Evolutionary conservation across 2,113 vertebrate species (phyloP), one percentile per base, ranked within the genome.

Genomic region (Camelus bactrianus): DNA sequence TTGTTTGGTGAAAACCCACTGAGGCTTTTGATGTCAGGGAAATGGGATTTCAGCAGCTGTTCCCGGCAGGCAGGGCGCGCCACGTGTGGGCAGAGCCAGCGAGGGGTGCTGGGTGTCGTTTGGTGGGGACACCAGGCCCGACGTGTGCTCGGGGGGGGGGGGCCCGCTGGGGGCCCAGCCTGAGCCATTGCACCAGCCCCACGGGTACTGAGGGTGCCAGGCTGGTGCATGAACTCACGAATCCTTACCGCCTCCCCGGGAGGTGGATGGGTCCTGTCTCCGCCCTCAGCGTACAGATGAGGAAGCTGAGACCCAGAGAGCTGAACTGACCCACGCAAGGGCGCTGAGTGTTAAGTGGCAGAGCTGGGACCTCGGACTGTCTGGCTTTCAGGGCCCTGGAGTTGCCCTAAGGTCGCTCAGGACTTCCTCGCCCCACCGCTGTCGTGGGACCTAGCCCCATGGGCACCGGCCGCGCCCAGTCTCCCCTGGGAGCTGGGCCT

Each of bases 1-100:
- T 98, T 98, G 98, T 98, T 98, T 98, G 98, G 97, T 98, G 98
- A 98, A 98, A 98, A 98, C 98, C 98, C 98, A 97, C 98, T 87
- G 98, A 98, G 98, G 98, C 98, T 98, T 98, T 98, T 98, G 98
- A 98, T 98, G 98, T 98, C 96, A 73, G 98, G 88, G 96, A 95
- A 95, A 97, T 94, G 93, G 98, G 98, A 93, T 98, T 98, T 98
- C 97, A 95, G 98, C 98, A 98, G 98, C 98, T 98, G 98, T 98
- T 98, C 97, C 93, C 91, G 62, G 86, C 69, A 26, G 72, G 83
- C 91, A 7, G 73, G 72, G 76, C 54, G 56, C 90, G 48, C 46
- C 4, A 3, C 12, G 15, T 12, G 19, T 38, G 38, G 28, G 76
- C 94, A 30, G 81, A 84, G 94, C 91, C 0, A 0, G 56, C 0